Evolutionary conservation across 1,140 invertebrate species (phyloP).

Genomic region (Protaetia brevitarsis): DNA sequence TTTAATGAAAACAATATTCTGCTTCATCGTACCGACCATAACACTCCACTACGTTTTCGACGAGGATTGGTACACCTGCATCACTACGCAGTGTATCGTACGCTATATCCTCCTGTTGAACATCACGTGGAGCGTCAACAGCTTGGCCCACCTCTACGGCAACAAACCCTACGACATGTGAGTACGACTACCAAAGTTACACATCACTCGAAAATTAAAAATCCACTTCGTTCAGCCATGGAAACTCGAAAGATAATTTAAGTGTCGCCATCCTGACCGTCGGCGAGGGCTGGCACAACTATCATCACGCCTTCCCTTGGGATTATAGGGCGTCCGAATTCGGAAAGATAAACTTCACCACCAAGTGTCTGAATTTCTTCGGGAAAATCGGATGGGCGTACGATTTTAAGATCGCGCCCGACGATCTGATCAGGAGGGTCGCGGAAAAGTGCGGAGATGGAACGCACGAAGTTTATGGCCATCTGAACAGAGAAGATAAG

Average conservation of each 20-base stretch:
- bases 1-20: conserved; percentile 4
- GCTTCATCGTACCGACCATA: conserved; percentile 7
- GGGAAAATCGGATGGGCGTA: too few relatives aligned
- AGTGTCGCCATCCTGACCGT: conserved; percentile 58
- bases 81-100: not conserved
- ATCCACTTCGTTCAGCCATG: conserved; percentile 51
- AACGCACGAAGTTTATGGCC: too few relatives aligned
- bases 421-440: too few relatives aligned
- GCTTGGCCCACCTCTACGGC: conserved; percentile 67
- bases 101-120: conserved; percentile 66
- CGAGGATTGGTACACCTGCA: not conserved
- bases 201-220: not conserved
- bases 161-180: conserved; percentile 64
- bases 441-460: too few relatives aligned
- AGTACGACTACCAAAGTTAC: conserved; percentile 34
- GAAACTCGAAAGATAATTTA: conserved; percentile 63
- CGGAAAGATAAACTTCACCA: too few relatives aligned
- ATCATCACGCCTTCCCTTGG: conserved; percentile 88
- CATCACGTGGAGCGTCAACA: conserved; percentile 84
- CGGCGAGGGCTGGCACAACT: conserved; percentile 87
- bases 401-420: too few relatives aligned
- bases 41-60: conserved; percentile 22
- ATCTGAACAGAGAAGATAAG: too few relatives aligned
- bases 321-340: conserved; percentile 83
- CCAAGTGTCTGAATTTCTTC: too few relatives aligned